Evolutionary conservation across 2,797 vertebrate species (phyloP).

Genomic region (Nannoperca obscura): DNA sequence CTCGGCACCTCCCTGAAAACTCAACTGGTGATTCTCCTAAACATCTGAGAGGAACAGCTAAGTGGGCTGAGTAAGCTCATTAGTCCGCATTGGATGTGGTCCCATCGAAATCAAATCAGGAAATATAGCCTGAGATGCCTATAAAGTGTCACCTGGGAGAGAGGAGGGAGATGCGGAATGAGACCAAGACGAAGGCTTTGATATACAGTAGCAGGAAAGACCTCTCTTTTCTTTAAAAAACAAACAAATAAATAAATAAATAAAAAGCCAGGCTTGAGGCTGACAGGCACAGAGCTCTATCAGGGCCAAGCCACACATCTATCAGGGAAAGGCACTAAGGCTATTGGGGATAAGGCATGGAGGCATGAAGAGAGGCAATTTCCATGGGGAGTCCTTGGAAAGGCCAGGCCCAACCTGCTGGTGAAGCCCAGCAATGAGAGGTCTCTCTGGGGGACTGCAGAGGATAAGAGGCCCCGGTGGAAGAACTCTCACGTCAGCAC

Average conservation of each 20-base stretch:
- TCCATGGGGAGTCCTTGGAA: slow-evolving; percentile 76
- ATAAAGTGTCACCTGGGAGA: slow-evolving; percentile 18
- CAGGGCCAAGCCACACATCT: slow-evolving; percentile 75
- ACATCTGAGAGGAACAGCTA: slow-evolving; percentile 9
- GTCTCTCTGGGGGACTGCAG: slow-evolving; percentile 78
- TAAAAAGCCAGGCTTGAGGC: slow-evolving; percentile 47
- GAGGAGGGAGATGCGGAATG: slow-evolving; percentile 12
- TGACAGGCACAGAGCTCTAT: slow-evolving; percentile 69
- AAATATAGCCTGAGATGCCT: not conserved
- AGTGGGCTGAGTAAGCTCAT: slow-evolving; percentile 32
- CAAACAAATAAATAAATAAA: slow-evolving; percentile 30
- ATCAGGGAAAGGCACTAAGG: slow-evolving; percentile 72
- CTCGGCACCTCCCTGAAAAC: slow-evolving; percentile 26
- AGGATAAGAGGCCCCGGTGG: slow-evolving; percentile 78
- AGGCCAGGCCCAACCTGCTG: slow-evolving; percentile 72
- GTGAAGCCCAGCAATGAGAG: slow-evolving; percentile 78
- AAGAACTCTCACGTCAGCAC: slow-evolving; percentile 84
- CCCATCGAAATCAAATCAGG: slow-evolving; percentile 32
- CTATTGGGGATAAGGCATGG: slow-evolving; percentile 75
- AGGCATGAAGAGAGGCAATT: slow-evolving; percentile 80
- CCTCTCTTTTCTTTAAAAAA: slow-evolving; percentile 9
- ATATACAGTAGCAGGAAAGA: slow-evolving; percentile 38
- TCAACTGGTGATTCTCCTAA: slow-evolving; percentile 37
- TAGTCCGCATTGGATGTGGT: slow-evolving; percentile 3
- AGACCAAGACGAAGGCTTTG: slow-evolving; percentile 32